These are phyloP conservation scores for Agraylea sexmaculata DNA, from an alignment of 1,140 invertebrate genomes.

Conservation along the genomic window DNA sequence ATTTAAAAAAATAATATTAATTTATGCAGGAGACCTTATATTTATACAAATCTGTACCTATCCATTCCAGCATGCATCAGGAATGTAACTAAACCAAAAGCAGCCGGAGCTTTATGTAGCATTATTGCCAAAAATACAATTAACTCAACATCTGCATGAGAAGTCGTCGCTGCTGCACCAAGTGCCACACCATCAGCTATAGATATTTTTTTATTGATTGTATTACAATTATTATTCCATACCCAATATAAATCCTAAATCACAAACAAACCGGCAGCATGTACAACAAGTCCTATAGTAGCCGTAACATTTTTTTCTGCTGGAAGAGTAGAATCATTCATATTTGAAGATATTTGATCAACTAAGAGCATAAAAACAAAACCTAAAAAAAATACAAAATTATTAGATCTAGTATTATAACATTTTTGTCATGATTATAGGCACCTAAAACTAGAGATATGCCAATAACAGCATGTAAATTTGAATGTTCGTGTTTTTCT, in stretches of 20 bases:
- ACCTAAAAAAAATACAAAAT: slow-evolving; percentile 35
- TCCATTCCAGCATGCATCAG: slow-evolving; percentile 91
- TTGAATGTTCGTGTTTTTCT: slow-evolving; percentile 6
- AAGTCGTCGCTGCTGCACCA: slow-evolving; percentile 90
- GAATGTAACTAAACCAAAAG: slow-evolving; percentile 96
- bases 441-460: slow-evolving; percentile 49
- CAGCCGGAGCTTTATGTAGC: slow-evolving; percentile 97
- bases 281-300: slow-evolving; percentile 91
- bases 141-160: slow-evolving; percentile 90
- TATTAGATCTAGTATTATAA: neutral
- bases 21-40: neutral
- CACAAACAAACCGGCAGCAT: slow-evolving; percentile 66
- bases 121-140: slow-evolving; percentile 98
- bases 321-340: slow-evolving; percentile 48
- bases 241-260: neutral
- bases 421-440: slow-evolving; percentile 5
- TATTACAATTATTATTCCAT: slow-evolving; percentile 1
- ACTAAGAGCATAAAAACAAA: slow-evolving; percentile 98
- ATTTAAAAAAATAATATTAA: slow-evolving; percentile 5
- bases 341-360: slow-evolving; percentile 69
- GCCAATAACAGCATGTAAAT: slow-evolving; percentile 50
- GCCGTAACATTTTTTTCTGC: slow-evolving; percentile 73
- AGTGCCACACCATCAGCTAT: slow-evolving; percentile 91
- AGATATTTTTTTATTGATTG: slow-evolving; percentile 15
- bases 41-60: slow-evolving; percentile 27